Base-by-base conservation (phyloP, 1,140 invertebrate species). In the Fragariocoptes setiger region DNA sequence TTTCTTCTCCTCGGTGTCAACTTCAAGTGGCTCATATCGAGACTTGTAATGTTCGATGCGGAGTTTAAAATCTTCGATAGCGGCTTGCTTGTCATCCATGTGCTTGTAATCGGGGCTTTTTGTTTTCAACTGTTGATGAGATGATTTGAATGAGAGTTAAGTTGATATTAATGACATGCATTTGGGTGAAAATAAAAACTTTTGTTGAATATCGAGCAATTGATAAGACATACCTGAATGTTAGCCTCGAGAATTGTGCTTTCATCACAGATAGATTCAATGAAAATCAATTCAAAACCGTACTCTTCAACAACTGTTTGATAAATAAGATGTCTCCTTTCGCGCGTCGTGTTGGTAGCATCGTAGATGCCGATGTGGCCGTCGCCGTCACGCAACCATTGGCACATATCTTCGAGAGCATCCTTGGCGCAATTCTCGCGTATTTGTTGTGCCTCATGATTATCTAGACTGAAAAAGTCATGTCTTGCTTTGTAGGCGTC, bases 41-140 rank as follows among this genome's bases (percentile, higher is more conserved):
- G 77, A 69, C 51, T 85, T 72, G 55, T 99, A 97, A 54, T 97
- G 88, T 47, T 86, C 71, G 53, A 99, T 97, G 41, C 92, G 64
- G 41, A 76, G 65, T 45, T 88, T 62, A 53, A 99, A 99, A 56
- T 99, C 92, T n/a, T 72, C 66, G 2, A 95, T 60, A 0, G 85
- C 90, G 47, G 73, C 67, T 44, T 94, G 83, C 37, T 72, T 78
- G 55, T 90, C 80, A 8, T 31, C 25, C 68, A 90, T 82, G 48
- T 77, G 77, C 8, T 68, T 67, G 54, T 97, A 97, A 62, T 99
- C 92, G 0, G 92, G 92, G 56, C 85, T 94, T 56, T 80, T 88
- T 1, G 97, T 74, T 65, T 99, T 97, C 3, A 97, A 88, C 67
- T n/a, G n/a, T n/a, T n/a, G n/a, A n/a, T n/a, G n/a, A n/a, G n/a